Evolutionary conservation across 2,797 vertebrate genomes (phyloP).

Genomic region (Trematomus bernacchii): DNA sequence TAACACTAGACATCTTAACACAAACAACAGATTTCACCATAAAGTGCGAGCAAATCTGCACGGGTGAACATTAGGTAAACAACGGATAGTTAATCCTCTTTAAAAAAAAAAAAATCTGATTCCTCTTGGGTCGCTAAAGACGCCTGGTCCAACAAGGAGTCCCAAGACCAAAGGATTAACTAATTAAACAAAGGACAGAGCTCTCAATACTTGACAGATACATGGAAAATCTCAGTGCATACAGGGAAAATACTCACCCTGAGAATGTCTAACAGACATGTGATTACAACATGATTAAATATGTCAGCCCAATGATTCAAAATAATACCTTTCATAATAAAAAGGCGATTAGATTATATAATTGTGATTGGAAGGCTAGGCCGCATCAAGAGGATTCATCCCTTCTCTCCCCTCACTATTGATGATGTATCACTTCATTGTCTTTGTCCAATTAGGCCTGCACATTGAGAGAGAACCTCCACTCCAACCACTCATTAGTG

Average conservation of each 20-base stretch:
- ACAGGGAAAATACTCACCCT: constrained; percentile 26
- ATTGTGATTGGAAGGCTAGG: not conserved
- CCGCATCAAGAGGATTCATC: too few species aligned
- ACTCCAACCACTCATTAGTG: too few species aligned
- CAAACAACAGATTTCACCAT: constrained; percentile 3
- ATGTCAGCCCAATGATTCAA: not conserved
- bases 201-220: constrained; percentile 31
- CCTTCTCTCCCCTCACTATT: too few species aligned
- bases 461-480: too few species aligned
- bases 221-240: constrained; percentile 23
- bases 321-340: not conserved
- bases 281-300: constrained; percentile 2
- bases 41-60: not conserved
- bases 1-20: not conserved
- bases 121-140: constrained; percentile 76
- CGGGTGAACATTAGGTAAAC: not conserved
- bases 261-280: constrained; percentile 13
- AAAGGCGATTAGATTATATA: not conserved
- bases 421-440: too few species aligned
- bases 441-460: too few species aligned
- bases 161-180: constrained; percentile 85
- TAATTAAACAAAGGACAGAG: constrained; percentile 74
- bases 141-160: constrained; percentile 81
- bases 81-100: constrained; percentile 16
- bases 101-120: constrained; percentile 77